phyloP scores from a whole-genome alignment of 2,797 vertebrate genomes.

The Vipera latastei region DNA sequence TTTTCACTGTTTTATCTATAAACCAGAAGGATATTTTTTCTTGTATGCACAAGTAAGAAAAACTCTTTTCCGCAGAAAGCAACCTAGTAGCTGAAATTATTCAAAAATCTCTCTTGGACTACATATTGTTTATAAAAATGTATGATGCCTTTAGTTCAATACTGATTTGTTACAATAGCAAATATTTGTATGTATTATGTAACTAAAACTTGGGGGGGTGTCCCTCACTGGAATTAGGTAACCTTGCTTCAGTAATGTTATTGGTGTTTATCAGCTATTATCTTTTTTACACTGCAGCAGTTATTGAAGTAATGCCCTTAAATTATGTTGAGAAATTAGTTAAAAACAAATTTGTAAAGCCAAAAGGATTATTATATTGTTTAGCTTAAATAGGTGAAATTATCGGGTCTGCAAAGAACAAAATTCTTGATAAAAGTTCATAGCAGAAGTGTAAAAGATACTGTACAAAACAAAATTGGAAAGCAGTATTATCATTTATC shows the following conservation, averaged over 20 bases:
- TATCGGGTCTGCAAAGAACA: slow-evolving; percentile 58
- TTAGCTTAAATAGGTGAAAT: slow-evolving; percentile 29
- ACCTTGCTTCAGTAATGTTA: background rate
- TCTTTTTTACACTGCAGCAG: background rate
- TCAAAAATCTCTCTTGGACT: background rate
- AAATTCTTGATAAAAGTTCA: slow-evolving; percentile 44
- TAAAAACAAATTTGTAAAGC: background rate
- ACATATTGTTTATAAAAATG: background rate
- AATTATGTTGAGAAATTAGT: background rate
- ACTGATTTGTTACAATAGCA: background rate
- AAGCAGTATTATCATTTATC: slow-evolving; percentile 40
- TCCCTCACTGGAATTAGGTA: background rate
- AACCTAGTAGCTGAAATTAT: background rate
- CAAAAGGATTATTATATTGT: background rate
- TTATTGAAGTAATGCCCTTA: background rate
- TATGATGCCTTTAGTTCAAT: background rate
- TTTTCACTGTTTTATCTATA: background rate
- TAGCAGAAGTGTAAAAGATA: slow-evolving; percentile 46
- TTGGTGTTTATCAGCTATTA: background rate
- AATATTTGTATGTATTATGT: background rate
- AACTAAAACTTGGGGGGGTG: background rate
- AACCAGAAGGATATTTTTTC: background rate
- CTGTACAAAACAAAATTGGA: slow-evolving; percentile 43
- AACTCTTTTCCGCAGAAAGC: background rate
- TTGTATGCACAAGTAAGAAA: background rate